Conservation (phyloP, 1,140 invertebrate species). For the Procambarus clarkii region DNA sequence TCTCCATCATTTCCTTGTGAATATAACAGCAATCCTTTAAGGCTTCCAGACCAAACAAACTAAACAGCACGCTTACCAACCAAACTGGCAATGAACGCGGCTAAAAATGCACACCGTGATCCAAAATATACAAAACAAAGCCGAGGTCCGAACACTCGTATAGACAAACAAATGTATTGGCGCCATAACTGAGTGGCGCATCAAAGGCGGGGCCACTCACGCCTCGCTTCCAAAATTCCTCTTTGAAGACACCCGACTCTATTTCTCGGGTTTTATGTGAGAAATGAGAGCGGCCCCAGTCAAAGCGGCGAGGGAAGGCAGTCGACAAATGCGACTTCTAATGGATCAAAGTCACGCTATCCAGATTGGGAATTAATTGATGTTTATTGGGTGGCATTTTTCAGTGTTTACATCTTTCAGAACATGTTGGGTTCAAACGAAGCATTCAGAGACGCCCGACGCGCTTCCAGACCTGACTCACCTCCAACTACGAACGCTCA, state of each 20-base stretch:
- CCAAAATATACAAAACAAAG: neutral
- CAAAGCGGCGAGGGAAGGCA: neutral
- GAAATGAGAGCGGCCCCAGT: neutral
- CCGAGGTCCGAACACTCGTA: neutral
- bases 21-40: neutral
- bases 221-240: neutral
- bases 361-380: neutral
- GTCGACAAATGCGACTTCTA: neutral
- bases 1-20: neutral
- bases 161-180: neutral
- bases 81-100: neutral
- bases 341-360: neutral
- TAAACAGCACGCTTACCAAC: neutral
- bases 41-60: neutral
- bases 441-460: no score
- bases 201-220: neutral
- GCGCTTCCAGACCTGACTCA: no score
- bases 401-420: no score
- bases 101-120: neutral
- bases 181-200: neutral
- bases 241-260: neutral
- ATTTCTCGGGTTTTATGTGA: neutral
- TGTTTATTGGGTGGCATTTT: neutral
- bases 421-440: no score
- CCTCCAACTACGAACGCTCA: no score